phyloP scores from a whole-genome alignment of 2,797 vertebrate species.

The Sitta carolinensis region DNA sequence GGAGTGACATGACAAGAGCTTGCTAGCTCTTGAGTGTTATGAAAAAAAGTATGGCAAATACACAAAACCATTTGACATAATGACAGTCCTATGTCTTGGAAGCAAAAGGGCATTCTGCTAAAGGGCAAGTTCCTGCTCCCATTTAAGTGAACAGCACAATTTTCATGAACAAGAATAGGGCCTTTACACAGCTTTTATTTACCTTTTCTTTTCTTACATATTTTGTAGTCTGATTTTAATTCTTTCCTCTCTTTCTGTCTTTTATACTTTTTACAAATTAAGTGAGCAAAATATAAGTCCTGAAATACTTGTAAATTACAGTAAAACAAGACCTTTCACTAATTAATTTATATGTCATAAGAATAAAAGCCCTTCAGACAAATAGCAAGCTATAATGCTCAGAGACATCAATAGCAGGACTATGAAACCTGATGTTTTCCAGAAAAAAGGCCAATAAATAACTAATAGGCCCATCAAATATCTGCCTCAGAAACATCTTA shows the following conservation, averaged over 20 bases:
- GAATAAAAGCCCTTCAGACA: not conserved
- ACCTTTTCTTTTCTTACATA: not conserved
- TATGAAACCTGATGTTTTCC: not conserved
- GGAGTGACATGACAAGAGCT: not conserved
- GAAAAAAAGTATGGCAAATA: not conserved
- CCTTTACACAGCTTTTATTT: not conserved
- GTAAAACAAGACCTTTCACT: not conserved
- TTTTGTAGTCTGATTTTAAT: not conserved
- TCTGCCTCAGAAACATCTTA: not conserved
- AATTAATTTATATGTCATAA: not conserved
- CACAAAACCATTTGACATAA: conserved; percentile 3
- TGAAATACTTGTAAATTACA: not conserved
- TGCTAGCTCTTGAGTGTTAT: not conserved
- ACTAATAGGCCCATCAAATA: not conserved
- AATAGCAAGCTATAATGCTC: not conserved
- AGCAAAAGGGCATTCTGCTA: conserved; percentile 1
- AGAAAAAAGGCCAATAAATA: not conserved
- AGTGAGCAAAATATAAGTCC: not conserved
- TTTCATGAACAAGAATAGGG: not conserved
- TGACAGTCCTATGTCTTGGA: not conserved
- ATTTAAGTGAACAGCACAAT: not conserved
- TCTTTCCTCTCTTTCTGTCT: not conserved
- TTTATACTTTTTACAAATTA: not conserved
- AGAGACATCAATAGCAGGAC: not conserved
- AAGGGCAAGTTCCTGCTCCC: not conserved